A percentile compares a stretch with the other conserved stretches of the same genome.
Evolutionary conservation across 2,113 vertebrate genomes (phyloP).

Genomic region (Spilogale gracilis): DNA sequence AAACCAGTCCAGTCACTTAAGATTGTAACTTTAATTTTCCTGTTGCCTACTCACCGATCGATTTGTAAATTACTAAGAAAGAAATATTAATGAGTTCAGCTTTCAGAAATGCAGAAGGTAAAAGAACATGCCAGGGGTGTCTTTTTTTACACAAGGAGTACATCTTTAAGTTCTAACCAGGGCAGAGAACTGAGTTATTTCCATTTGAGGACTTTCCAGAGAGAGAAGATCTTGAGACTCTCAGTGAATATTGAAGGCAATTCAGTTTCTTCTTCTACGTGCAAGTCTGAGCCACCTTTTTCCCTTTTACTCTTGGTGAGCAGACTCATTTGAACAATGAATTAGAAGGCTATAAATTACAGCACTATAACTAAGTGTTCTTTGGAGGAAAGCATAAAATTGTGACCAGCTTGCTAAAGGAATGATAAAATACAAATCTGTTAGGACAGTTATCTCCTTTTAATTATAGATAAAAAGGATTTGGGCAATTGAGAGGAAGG

Average conservation of each 20-base stretch:
- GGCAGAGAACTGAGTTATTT: constrained; percentile 7
- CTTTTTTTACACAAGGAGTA: constrained; percentile 15
- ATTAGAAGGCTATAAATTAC: neutral
- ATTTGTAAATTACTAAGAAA: constrained; percentile 53
- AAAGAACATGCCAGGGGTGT: neutral
- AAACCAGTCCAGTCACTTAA: neutral
- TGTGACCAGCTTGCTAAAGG: neutral
- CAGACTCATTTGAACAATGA: neutral
- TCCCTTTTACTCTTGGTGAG: neutral
- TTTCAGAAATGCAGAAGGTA: constrained; percentile 6
- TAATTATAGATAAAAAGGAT: neutral
- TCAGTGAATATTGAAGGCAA: constrained; percentile 14
- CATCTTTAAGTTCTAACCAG: constrained; percentile 40
- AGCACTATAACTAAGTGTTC: neutral
- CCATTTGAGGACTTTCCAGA: constrained; percentile 44
- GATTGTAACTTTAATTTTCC: neutral
- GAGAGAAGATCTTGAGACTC: neutral
- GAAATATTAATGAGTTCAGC: neutral
- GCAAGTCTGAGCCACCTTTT: neutral
- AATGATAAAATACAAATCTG: neutral
- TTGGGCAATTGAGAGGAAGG: neutral
- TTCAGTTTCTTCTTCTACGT: constrained; percentile 50
- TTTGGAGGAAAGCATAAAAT: constrained; percentile 24
- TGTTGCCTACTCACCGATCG: neutral
- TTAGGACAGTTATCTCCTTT: neutral